phyloP scores from a whole-genome alignment of 2,797 vertebrate species.

The Crotalus adamanteus region DNA sequence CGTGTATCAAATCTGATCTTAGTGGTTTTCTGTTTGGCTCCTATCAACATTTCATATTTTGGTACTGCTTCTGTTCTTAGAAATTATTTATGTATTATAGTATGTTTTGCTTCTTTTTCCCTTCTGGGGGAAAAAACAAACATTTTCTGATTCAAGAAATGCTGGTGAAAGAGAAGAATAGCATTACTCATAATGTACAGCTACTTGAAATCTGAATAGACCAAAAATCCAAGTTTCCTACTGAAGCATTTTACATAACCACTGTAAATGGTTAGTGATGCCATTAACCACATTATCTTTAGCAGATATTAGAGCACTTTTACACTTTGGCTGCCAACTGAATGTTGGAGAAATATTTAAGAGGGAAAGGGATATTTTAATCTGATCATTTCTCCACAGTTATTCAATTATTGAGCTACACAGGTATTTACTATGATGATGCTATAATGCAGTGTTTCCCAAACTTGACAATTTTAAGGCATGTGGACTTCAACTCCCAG shows the following conservation, averaged over 20 bases:
- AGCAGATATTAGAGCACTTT: background rate
- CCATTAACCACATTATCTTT: background rate
- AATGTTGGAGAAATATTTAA: background rate
- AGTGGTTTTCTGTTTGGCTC: slow-evolving; percentile 10
- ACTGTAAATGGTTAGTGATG: background rate
- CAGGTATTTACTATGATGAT: background rate
- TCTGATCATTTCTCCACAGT: background rate
- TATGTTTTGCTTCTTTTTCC: background rate
- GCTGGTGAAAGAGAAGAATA: background rate
- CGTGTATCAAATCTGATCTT: background rate
- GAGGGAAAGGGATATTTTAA: background rate
- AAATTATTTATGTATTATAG: slow-evolving; percentile 1
- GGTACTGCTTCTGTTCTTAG: background rate
- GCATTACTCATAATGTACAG: background rate
- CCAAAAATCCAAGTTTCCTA: background rate
- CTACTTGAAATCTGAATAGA: background rate
- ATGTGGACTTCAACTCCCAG: too few relatives aligned
- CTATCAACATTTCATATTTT: slow-evolving; percentile 27
- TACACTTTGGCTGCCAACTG: background rate
- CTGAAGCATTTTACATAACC: background rate
- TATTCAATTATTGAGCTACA: background rate
- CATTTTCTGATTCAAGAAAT: background rate
- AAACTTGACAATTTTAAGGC: too few relatives aligned
- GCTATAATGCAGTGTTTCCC: background rate
- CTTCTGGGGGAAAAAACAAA: background rate